Evolutionary conservation across 2,797 vertebrate genomes (phyloP), one percentile per base, ranked within the genome.

Genomic region (Clarias platycephalus): DNA sequence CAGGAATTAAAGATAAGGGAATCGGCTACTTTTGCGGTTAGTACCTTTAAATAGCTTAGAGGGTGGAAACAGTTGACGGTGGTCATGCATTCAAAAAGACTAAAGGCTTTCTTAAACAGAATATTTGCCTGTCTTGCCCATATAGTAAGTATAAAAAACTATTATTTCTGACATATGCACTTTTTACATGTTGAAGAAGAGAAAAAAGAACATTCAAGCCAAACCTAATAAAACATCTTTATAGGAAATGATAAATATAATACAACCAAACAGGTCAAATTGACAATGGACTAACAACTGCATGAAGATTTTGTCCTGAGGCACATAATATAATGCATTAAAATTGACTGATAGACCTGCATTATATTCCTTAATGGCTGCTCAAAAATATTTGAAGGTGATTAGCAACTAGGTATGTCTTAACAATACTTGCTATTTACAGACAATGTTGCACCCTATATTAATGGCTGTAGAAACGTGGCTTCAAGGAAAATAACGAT

Each of bases 401-500:
- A 40, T 80, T 71, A 72, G 72, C 58, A 83, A 57, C 37, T 60
- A 37, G 70, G 49, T 82, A 58, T 84, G 77, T 85, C 85, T 88
- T 85, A 83, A 64, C 60, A 60, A 79, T 71, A 66, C 85, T 86
- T 68, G 22, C 85, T 82, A 80, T 86, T 13, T 64, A 84, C 70
- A 86, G 72, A 81, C 77, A 67, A 81, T 83, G 86, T 86, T 87
- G 87, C 90, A 90, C 87, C 80, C 88, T 89, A 87, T 90, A 88
- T 90, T 88, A 86, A 49, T 64, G 67, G 87, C 87, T 62, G 88
- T 84, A 88, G 89, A 92, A 91, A 88, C 84, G 77, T 77, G 90
- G 89, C 86, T 83, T 84, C 87, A 87, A 90, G 88, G 90, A 86
- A 88, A 86, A 84, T 86, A 90, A 92, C 91, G 81, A 71, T 84